Evolutionary conservation across 2,113 vertebrate species (phyloP).

Genomic region (Tragelaphus scriptus): DNA sequence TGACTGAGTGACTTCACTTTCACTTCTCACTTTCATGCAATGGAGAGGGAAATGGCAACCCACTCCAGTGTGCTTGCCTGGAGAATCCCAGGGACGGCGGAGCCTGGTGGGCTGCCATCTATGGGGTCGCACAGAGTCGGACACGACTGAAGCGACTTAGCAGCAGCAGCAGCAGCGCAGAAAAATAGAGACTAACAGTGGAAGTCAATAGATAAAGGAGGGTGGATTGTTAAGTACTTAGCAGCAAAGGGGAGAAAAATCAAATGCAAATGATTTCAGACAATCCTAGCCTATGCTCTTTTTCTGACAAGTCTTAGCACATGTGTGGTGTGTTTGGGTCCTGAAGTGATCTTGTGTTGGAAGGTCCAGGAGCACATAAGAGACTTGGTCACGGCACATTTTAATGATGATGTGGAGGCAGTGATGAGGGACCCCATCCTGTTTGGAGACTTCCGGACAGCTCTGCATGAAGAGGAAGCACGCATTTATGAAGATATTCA

Average conservation of each 20-base stretch:
- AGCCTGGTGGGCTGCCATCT: no score
- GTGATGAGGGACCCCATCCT: slow-evolving; percentile 91
- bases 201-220: not conserved
- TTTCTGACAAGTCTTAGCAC: not conserved
- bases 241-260: not conserved
- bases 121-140: no score
- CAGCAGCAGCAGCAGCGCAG: not conserved
- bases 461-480: slow-evolving; percentile 85
- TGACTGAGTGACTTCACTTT: no score
- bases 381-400: slow-evolving; percentile 84
- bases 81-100: no score
- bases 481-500: slow-evolving; percentile 95
- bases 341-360: not conserved
- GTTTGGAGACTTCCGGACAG: slow-evolving; percentile 93
- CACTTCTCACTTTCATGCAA: no score
- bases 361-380: slow-evolving; percentile 91
- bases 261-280: not conserved
- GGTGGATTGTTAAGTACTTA: not conserved
- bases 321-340: not conserved
- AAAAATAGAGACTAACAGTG: not conserved
- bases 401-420: slow-evolving; percentile 78
- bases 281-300: accelerated
- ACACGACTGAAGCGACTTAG: no score
- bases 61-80: no score
- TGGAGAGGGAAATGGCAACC: no score